phyloP scores from a whole-genome alignment of 2,888 invertebrate genomes.

The Aleiodes leptofemur region DNA sequence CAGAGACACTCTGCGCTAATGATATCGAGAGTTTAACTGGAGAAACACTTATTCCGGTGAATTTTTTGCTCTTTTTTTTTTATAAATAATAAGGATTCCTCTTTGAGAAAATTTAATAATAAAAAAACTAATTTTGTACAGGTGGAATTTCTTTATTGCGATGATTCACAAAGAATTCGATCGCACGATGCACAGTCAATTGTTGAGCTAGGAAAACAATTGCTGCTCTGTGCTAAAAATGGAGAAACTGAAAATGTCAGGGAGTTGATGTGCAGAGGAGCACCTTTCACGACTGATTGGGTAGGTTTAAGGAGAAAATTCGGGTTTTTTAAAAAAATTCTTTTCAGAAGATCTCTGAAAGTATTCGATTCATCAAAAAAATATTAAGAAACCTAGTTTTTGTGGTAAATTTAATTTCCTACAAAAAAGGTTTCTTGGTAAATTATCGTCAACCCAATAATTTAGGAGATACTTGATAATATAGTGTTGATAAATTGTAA shows the following conservation, averaged over 20 bases:
- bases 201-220: conserved; percentile 89
- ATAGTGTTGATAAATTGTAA: no score
- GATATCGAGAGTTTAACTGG: conserved; percentile 71
- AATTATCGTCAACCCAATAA: no score
- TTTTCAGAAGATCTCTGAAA: neutral
- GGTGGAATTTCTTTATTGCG: conserved; percentile 68
- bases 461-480: no score
- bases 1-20: conserved; percentile 71
- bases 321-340: no score
- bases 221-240: conserved; percentile 86
- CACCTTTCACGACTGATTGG: conserved; percentile 96
- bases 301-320: conserved; percentile 75
- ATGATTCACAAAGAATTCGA: conserved; percentile 63
- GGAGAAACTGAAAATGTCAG: conserved; percentile 87
- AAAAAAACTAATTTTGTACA: conserved; percentile 45
- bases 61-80: conserved; percentile 50
- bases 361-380: no score
- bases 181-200: conserved; percentile 75
- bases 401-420: no score
- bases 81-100: no score
- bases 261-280: conserved; percentile 88
- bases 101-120: conserved; percentile 14
- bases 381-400: no score
- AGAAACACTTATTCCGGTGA: conserved; percentile 75
- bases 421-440: no score